Conservation (phyloP, 2,888 invertebrate species). For the Pyralis farinalis region DNA sequence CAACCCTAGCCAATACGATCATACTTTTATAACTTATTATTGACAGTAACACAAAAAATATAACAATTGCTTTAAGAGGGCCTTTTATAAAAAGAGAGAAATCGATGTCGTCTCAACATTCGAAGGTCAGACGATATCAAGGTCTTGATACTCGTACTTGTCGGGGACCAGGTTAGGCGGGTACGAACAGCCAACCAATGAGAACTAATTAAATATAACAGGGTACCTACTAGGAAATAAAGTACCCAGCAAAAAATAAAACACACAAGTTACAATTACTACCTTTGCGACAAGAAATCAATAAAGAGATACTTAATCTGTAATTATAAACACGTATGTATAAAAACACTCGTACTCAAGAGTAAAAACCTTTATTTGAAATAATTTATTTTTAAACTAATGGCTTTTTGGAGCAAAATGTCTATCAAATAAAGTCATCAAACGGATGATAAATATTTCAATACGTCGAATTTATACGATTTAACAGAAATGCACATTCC, state of each 20-base stretch:
- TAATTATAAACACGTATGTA: too few relatives aligned
- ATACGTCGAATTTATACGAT: neutral
- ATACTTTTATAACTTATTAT: neutral
- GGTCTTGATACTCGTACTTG: neutral
- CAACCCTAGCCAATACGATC: too few relatives aligned
- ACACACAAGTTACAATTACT: neutral
- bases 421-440: too few relatives aligned
- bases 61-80: neutral
- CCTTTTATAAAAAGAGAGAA: constrained; percentile 2
- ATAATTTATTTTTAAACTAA: too few relatives aligned
- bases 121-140: constrained; percentile 5
- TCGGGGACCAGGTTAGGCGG: neutral
- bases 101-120: neutral
- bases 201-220: neutral
- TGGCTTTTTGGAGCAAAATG: too few relatives aligned
- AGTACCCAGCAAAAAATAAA: neutral
- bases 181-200: constrained; percentile 1
- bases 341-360: too few relatives aligned
- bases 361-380: too few relatives aligned
- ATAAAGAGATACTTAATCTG: neutral
- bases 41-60: neutral
- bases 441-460: too few relatives aligned
- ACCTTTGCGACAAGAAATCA: neutral
- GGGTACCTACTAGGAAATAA: neutral
- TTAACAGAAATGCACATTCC: constrained; percentile 7